Base-by-base conservation (phyloP, 2,888 invertebrate species). In the Zhuqinia jingwanae region DNA sequence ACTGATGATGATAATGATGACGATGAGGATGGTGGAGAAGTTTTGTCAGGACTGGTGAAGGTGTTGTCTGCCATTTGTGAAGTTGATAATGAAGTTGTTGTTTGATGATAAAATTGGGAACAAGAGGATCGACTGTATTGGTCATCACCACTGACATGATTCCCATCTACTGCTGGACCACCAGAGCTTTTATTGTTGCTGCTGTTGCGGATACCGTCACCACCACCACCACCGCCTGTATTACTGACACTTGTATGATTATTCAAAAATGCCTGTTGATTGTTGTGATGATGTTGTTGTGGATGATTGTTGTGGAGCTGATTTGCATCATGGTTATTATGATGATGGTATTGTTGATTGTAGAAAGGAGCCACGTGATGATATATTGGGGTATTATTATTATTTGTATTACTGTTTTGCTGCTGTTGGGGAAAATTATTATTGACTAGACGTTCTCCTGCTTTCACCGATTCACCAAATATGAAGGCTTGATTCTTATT, bases 51-150 rank as follows among this genome's bases (percentile, higher is more conserved):
- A n/a, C n/a, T n/a, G n/a, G n/a, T n/a, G n/a, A n/a, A n/a, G n/a
- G n/a, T n/a, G n/a, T 76, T 76, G 76, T 76, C 56, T 76, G 76
- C 76, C 76, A 76, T 76, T 70, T 70, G 70, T 45, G 13, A 70
- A 47, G 70, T 25, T 76, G 56, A 76, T 56, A 56, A 17, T 53
- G 76, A 56, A 17, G 36, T 17, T 56, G 56, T 11, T n/a, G 58
- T 11, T 70, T 70, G 70, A 70, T 70, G 47, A 70, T 47, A 47
- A 70, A 82, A 82, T 56, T 68, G 81, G 73, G 47, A 60, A 75
- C 70, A 56, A 56, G 76, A 56, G 56, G 56, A 56, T 76, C 76
- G 36, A 36, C 36, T 56, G 53, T 15, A 70, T 22, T 70, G 22
- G n/a, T 47, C 47, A 70, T 47, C 70, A 50, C 58, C 22, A 25